Conservation (phyloP, 2,888 invertebrate species). For the Leptinotarsa juncta region DNA sequence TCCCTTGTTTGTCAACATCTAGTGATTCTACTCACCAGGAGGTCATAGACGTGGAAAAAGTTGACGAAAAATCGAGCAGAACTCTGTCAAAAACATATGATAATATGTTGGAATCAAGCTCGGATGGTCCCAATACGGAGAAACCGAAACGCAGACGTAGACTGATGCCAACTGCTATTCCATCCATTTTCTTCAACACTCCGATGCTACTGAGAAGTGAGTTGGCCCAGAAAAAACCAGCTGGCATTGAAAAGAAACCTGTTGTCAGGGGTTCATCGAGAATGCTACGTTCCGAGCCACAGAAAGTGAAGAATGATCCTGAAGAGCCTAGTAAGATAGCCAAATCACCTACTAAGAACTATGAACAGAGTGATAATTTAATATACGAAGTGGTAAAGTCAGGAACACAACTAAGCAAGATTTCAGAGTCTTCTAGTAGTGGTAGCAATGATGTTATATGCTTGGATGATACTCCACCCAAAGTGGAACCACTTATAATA, state of each 20-base stretch:
- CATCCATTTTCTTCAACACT: slow-evolving; percentile 41
- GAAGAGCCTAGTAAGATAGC: neutral
- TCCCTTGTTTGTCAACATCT: neutral
- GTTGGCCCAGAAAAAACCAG: slow-evolving; percentile 33
- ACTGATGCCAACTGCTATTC: slow-evolving; percentile 37
- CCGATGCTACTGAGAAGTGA: slow-evolving; percentile 43
- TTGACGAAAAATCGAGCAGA: neutral
- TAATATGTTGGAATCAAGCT: neutral
- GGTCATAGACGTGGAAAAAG: slow-evolving; percentile 2
- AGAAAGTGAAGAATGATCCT: neutral
- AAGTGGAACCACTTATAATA: slow-evolving; percentile 39
- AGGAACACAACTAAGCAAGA: neutral
- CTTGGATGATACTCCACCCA: slow-evolving; percentile 31
- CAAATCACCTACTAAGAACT: slow-evolving; percentile 6
- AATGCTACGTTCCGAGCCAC: slow-evolving; percentile 8
- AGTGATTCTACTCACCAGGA: neutral
- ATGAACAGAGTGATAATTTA: slow-evolving; percentile 31
- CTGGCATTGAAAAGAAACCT: slow-evolving; percentile 8
- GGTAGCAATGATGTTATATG: slow-evolving; percentile 25
- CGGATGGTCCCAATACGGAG: slow-evolving; percentile 10
- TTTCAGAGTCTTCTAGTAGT: slow-evolving; percentile 3
- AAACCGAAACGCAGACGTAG: slow-evolving; percentile 39
- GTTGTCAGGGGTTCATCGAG: neutral
- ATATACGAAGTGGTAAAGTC: slow-evolving; percentile 38
- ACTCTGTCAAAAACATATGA: slow-evolving; percentile 3